A percentile compares a stretch with the other conserved stretches of the same genome.
Conservation (phyloP, 2,888 invertebrate genomes). For the Idaea dimidiata region DNA sequence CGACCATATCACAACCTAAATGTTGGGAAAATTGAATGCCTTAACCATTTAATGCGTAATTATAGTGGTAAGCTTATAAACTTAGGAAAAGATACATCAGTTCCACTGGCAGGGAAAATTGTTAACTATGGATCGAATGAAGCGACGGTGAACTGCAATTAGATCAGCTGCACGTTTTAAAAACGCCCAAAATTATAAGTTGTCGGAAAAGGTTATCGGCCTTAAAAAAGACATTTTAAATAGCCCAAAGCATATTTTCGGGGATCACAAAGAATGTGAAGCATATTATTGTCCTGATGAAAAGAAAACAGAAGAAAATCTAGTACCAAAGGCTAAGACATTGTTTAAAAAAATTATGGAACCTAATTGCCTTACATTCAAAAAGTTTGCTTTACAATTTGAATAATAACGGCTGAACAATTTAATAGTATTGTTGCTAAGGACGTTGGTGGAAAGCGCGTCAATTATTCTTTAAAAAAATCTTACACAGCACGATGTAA, state of each 20-base stretch:
- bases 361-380: constrained; percentile 14
- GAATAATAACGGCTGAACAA: constrained; percentile 17
- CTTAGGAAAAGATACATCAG: constrained; percentile 16
- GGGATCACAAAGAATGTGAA: constrained; percentile 11
- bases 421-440: constrained; percentile 26
- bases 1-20: constrained; percentile 9
- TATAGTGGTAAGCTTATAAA: constrained; percentile 18
- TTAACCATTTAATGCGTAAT: constrained; percentile 20
- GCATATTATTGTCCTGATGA: constrained; percentile 10
- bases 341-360: constrained; percentile 10
- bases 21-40: constrained; percentile 17
- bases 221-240: constrained; percentile 14
- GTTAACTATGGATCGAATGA: constrained; percentile 8
- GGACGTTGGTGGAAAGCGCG: constrained; percentile 20
- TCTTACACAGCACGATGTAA: constrained; percentile 22
- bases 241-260: constrained; percentile 14
- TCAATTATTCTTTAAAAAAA: constrained; percentile 26
- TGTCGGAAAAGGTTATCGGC: constrained; percentile 7
- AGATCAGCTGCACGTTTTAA: constrained; percentile 9
- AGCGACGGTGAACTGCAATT: constrained; percentile 10
- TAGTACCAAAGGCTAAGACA: constrained; percentile 5
- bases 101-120: constrained; percentile 14
- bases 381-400: constrained; percentile 12
- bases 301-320: constrained; percentile 11
- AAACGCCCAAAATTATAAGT: constrained; percentile 8